phyloP scores from a whole-genome alignment of 2,888 invertebrate genomes.

The Drosophila neotestacea region DNA sequence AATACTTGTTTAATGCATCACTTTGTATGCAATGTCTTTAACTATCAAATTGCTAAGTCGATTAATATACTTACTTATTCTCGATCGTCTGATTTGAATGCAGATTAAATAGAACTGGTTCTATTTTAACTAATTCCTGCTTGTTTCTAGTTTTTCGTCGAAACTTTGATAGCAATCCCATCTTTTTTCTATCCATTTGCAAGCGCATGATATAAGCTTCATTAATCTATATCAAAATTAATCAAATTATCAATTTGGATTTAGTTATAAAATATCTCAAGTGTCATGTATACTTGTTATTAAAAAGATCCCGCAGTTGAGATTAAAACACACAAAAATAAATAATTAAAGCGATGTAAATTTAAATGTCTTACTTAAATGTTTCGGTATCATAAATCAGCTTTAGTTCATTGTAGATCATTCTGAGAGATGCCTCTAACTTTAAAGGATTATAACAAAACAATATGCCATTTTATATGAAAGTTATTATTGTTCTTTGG shows the following conservation, averaged over 20 bases:
- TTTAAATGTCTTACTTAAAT: constrained; percentile 11
- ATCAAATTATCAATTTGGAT: background rate
- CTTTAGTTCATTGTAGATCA: background rate
- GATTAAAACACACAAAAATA: background rate
- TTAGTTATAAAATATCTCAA: background rate
- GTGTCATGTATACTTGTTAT: background rate
- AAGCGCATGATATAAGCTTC: constrained; percentile 2
- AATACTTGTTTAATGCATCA: background rate
- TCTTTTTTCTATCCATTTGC: constrained; percentile 6
- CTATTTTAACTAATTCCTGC: constrained; percentile 3
- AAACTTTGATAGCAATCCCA: constrained; percentile 17
- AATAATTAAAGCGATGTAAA: constrained; percentile 1
- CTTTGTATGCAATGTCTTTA: constrained; percentile 19
- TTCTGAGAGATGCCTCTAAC: background rate
- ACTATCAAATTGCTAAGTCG: background rate
- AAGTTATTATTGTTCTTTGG: too few species aligned
- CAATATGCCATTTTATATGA: too few species aligned
- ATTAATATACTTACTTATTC: background rate
- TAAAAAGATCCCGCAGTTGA: constrained; percentile 3
- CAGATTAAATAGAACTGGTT: constrained; percentile 31
- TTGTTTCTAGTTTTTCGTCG: constrained; percentile 12
- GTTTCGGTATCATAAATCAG: constrained; percentile 7
- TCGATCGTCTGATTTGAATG: constrained; percentile 8
- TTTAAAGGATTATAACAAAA: too few species aligned
- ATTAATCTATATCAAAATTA: constrained; percentile 20